Base-by-base conservation (phyloP, 2,113 vertebrate species). In the Gila orcuttii region DNA sequence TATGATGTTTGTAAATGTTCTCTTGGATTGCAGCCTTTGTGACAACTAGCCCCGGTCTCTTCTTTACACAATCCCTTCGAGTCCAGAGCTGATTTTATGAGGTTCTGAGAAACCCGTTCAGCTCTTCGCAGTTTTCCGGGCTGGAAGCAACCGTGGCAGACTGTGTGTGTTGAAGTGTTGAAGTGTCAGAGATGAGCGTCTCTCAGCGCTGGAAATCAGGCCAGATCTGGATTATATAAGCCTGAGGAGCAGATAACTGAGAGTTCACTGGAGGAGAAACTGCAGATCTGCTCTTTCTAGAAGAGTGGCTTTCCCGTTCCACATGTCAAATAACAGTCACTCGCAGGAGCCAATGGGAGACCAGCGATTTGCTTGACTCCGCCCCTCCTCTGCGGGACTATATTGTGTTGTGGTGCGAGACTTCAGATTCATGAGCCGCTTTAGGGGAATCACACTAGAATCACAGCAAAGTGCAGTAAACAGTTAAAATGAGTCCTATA, bases 181-280 rank as follows among this genome's bases (percentile, higher is more conserved):
- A 73, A 85, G 89, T 88, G 89, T 83, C 89, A 88, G 69, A 86
- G 88, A 86, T 52, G 87, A 69, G 74, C 23, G 10, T 74, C 39
- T 86, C 87, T 88, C 75, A 85, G 84, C 89, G 47, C 36, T 85
- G 82, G 88, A 93, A 94, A 95, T 92, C 91, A 93, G 94, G 94
- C 90, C 94, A 94, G 88, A 93, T 94, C 92, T 91, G 86, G 90
- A 93, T 95, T 95, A 95, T 92, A 92, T 93, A 94, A 95, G 93
- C 93, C 92, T 87, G 90, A 93, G 90, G 91, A 92, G 93, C 93
- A 93, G 91, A 60, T 92, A 92, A 92, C 92, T 92, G 89, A 79
- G 84, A 93, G 90, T 87, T 87, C 86, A 90, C 90, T 90, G 89
- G 90, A 91, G 91, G 88, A 89, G 81, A 90, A 92, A 89, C 85